A percentile compares a stretch with the other conserved stretches of the same genome.
phyloP scores from a whole-genome alignment of 2,113 vertebrate genomes.

The Camelus bactrianus region DNA sequence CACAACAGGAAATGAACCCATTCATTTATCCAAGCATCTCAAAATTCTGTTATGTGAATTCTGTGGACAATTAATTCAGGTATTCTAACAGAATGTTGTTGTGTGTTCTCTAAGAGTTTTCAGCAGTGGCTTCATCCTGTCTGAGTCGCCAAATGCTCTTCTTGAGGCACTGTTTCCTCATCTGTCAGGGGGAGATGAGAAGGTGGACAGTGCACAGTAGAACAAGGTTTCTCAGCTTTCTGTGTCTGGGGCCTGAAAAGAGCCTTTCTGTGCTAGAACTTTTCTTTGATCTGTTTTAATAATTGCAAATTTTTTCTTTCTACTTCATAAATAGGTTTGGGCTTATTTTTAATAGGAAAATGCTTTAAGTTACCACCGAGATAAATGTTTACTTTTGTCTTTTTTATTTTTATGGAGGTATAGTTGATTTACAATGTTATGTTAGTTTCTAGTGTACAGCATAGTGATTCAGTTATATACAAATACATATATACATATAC shows the following conservation, averaged over 20 bases:
- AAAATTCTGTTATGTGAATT: conserved; percentile 31
- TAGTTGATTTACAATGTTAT: too few relatives aligned
- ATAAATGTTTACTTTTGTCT: not conserved
- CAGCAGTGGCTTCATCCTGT: not conserved
- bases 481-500: too few relatives aligned
- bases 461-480: too few relatives aligned
- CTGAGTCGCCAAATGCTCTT: not conserved
- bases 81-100: conserved; percentile 20
- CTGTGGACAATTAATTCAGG: not conserved
- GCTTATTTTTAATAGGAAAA: not conserved
- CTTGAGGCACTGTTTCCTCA: not conserved
- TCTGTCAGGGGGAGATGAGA: not conserved
- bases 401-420: too few relatives aligned
- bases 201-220: not conserved
- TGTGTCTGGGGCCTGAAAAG: not conserved
- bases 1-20: not conserved
- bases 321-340: not conserved
- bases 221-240: not conserved
- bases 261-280: not conserved
- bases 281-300: not conserved
- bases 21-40: not conserved
- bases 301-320: not conserved
- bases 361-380: not conserved
- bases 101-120: not conserved
- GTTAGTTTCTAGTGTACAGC: too few relatives aligned